phyloP scores from a whole-genome alignment of 2,888 invertebrate genomes.

The Eupeodes latifasciatus region DNA sequence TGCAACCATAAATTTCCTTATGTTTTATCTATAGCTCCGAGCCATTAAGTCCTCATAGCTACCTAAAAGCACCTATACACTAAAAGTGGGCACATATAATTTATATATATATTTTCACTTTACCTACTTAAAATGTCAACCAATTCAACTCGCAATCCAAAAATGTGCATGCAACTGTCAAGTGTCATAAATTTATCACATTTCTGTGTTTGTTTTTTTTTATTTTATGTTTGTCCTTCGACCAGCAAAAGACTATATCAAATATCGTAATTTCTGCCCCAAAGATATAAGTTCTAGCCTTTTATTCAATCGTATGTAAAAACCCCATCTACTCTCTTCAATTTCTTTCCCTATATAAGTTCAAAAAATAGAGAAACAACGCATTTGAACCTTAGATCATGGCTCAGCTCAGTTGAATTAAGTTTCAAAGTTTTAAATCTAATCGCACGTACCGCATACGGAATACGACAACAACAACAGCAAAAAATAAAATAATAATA shows the following conservation, averaged over 20 bases:
- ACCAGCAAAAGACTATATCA: conserved; percentile 56
- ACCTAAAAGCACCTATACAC: conserved; percentile 1
- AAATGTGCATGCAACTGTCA: conserved; percentile 65
- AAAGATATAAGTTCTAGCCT: conserved; percentile 56
- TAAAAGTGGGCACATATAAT: background rate
- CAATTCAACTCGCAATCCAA: conserved; percentile 31
- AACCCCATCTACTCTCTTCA: background rate
- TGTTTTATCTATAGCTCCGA: background rate
- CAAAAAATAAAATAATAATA: background rate
- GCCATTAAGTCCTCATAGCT: conserved; percentile 23
- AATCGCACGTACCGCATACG: conserved; percentile 57
- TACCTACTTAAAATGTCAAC: conserved; percentile 52
- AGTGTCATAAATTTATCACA: conserved; percentile 67
- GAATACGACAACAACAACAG: conserved; percentile 9
- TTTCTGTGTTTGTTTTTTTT: conserved; percentile 15
- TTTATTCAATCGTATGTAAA: background rate
- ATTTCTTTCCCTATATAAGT: background rate
- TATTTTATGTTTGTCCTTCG: conserved; percentile 51
- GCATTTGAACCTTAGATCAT: conserved; percentile 67
- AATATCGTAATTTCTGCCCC: conserved; percentile 62
- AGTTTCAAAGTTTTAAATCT: conserved; percentile 62
- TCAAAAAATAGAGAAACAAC: conserved; percentile 14
- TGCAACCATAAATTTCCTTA: background rate
- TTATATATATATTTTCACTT: conserved; percentile 35
- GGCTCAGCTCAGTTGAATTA: conserved; percentile 35